Evolutionary conservation across 1,140 invertebrate species (phyloP).

Genomic region (Cryptotermes secundus): DNA sequence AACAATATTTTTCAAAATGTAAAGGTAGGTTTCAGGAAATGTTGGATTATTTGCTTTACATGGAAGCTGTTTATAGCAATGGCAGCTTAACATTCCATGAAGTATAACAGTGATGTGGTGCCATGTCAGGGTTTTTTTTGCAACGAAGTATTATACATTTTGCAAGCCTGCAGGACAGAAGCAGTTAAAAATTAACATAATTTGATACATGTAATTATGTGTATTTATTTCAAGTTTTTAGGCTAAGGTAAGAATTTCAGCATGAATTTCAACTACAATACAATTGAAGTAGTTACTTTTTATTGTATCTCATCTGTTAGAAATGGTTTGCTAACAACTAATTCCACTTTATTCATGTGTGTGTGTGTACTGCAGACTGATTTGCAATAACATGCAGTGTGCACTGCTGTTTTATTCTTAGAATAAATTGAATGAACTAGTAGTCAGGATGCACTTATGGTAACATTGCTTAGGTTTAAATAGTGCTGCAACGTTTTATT

Average conservation of each 20-base stretch:
- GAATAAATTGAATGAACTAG: neutral
- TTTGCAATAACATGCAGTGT: neutral
- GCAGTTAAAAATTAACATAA: neutral
- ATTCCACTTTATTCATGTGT: neutral
- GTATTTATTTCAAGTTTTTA: neutral
- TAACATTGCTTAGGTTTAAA: constrained; percentile 17
- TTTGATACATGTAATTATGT: neutral
- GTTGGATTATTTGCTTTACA: neutral
- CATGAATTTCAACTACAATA: neutral
- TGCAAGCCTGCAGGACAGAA: neutral
- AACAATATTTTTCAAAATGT: neutral
- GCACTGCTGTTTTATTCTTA: constrained; percentile 1
- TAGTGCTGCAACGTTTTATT: neutral
- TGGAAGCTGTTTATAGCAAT: neutral
- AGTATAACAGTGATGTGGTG: neutral
- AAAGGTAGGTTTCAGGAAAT: neutral
- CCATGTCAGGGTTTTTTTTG: neutral
- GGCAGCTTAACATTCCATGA: neutral
- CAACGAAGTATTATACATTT: neutral
- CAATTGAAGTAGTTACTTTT: neutral
- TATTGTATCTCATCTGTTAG: neutral
- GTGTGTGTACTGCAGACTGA: neutral
- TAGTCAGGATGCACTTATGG: neutral
- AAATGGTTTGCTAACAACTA: constrained; percentile 11
- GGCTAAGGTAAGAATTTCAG: neutral